These are phyloP conservation scores for Varecia variegata DNA, from an alignment of 2,797 vertebrate genomes.

Conservation along the genomic window DNA sequence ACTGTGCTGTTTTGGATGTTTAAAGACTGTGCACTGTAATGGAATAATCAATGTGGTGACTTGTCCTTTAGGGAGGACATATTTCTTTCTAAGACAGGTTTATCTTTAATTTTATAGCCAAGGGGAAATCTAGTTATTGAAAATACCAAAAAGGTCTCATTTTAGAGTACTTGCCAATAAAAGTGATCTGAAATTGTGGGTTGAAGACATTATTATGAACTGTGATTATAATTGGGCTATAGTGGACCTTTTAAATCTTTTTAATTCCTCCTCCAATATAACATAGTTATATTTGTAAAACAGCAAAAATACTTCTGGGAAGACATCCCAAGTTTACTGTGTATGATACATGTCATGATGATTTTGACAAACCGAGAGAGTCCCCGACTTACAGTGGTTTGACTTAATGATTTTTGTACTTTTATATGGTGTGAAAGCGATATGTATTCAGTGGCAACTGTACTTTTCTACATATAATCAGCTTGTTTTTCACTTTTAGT, in stretches of 20 bases:
- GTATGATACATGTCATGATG: neutral
- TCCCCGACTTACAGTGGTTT: neutral
- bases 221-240: neutral
- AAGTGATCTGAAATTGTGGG: neutral
- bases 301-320: neutral
- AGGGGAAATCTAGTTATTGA: neutral
- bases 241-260: neutral
- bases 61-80: neutral
- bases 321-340: neutral
- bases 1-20: neutral
- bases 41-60: neutral
- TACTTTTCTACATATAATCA: neutral
- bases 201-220: neutral
- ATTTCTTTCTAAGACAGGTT: neutral
- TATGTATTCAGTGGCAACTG: neutral
- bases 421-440: neutral
- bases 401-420: neutral
- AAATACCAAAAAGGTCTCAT: neutral
- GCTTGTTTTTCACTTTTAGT: neutral
- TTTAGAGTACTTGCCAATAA: neutral
- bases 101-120: constrained; percentile 16
- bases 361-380: neutral
- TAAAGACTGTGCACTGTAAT: neutral
- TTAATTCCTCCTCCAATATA: neutral
- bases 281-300: neutral